Conservation (phyloP, 2,113 vertebrate genomes). For the Oplegnathus fasciatus region DNA sequence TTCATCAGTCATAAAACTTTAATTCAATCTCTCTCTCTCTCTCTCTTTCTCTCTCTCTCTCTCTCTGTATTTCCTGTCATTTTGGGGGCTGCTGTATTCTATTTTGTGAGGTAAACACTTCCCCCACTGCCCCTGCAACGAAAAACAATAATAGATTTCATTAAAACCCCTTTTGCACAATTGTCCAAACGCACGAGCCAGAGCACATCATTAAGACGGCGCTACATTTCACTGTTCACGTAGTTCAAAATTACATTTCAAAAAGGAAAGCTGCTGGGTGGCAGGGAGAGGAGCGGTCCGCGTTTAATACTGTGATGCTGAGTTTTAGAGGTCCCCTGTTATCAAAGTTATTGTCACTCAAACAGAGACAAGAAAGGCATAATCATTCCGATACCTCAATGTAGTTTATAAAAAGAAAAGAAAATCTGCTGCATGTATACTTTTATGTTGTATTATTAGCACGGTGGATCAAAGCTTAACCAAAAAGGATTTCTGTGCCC, state of each 20-base stretch:
- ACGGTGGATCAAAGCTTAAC: neutral
- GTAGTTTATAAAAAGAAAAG: constrained; percentile 8
- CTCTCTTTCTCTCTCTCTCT: constrained; percentile 49
- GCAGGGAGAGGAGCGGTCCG: constrained; percentile 29
- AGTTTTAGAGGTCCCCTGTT: constrained; percentile 47
- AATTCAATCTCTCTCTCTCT: constrained; percentile 83
- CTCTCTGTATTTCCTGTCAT: constrained; percentile 66
- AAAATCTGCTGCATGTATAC: neutral
- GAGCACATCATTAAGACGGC: constrained; percentile 61
- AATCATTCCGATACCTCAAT: constrained; percentile 4
- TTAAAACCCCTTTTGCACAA: constrained; percentile 62
- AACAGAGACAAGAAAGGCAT: constrained; percentile 5
- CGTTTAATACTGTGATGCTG: constrained; percentile 36
- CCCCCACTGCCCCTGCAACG: constrained; percentile 32
- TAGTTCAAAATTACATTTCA: constrained; percentile 48
- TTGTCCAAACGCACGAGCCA: constrained; percentile 55
- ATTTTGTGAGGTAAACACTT: constrained; percentile 72
- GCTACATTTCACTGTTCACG: constrained; percentile 31
- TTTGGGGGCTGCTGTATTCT: constrained; percentile 68
- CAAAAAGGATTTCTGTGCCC: neutral
- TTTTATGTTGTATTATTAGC: constrained; percentile 12
- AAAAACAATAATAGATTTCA: constrained; percentile 69
- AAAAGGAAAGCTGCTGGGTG: constrained; percentile 51
- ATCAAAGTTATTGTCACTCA: constrained; percentile 57
- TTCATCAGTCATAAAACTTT: constrained; percentile 88